Base-by-base conservation (phyloP, 2,797 vertebrate species). In the Gouania willdenowi region DNA sequence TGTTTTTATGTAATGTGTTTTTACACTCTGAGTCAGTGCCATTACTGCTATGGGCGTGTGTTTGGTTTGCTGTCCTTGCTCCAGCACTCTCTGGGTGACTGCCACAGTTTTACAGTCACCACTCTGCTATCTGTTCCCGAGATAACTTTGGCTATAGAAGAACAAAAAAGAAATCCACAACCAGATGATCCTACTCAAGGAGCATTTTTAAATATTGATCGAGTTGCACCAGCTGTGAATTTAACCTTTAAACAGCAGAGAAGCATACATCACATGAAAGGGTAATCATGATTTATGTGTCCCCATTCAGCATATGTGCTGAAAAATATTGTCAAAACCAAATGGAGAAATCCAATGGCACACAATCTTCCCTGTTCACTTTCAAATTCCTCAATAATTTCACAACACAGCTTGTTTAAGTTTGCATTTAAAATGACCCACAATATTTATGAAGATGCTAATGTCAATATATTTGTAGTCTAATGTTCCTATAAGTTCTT, bases 121-220 rank as follows among this genome's bases (percentile, higher is more conserved):
- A 60, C 42, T 48, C 37, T 58, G 21, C 34, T 57, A 47, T 66
- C 54, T 71, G 28, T 47, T 56, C 22, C 18, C 30, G 52, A 62
- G 75, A 77, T 73, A 59, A 62, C 52, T 75, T 61, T 50, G 40
- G 49, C 66, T 41, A 55, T 81, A 85, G 81, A 87, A 88, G 87
- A 49, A 57, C 8, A 86, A 81, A 86, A 54, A 52, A n/a, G n/a
- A n/a, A n/a, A n/a, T n/a, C n/a, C 64, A 54, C 21, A 5, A 41
- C 14, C 40, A 57, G 66, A 74, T 64, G 65, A 70, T 49, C 66
- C 59, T 61, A 45, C 75, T 68, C 56, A 39, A 44, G 20, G 51
- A 41, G 9, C 40, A 20, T 41, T 31, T 73, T 64, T 40, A 43
- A 64, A 59, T 66, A 63, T 70, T 41, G 47, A 76, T 66, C 5